Evolutionary conservation across 2,888 invertebrate genomes (phyloP), one percentile per base, ranked within the genome.

Genomic region (Hypercompe scribonia): DNA sequence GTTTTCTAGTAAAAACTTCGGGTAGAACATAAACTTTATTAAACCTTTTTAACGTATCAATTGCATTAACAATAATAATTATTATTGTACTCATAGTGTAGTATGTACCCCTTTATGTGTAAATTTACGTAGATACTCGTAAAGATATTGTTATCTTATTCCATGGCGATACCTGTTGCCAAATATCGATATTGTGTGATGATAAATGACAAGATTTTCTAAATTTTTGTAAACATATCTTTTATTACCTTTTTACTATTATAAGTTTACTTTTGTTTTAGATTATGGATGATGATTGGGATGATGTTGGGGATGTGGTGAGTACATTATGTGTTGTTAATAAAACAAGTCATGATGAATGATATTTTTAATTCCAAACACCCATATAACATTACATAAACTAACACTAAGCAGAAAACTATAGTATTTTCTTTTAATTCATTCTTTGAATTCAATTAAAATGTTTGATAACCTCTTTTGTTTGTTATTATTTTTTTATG

Each of bases 251-350:
- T 58, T 18, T 31, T 15, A 61, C 31, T 8, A 61, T 61, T 61
- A 39, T 3, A 15, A 68, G 8, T 24, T 46, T 33, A 39, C 21
- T 58, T 70, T 76, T 74, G 65, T 83, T 86, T 28, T 88, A 93
- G 92, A 90, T 83, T 86, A 96, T 96, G 96, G 96, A 95, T 87
- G 96, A 96, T 79, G 96, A 96, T 74, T 96, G 96, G 96, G 96
- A 96, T 92, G 96, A 96, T 87, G 80, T 88, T 76, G 83, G 89
- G 75, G 90, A 90, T 79, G 86, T 91, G 80, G 92, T 93, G 86
- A 91, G 93, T 89, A 73, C 71, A 33, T 28, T 71, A 76, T 76
- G 50, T 11, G 13, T 42, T n/a, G n/a, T n/a, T n/a, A n/a, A 46
- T 46, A 11, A 11, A n/a, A n/a, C n/a, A 54, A 28, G 28, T 58